Percentiles rank a stretch among this genome's conserved stretches.
phyloP scores from a whole-genome alignment of 2,888 invertebrate species.

The Lomographa bimaculata region DNA sequence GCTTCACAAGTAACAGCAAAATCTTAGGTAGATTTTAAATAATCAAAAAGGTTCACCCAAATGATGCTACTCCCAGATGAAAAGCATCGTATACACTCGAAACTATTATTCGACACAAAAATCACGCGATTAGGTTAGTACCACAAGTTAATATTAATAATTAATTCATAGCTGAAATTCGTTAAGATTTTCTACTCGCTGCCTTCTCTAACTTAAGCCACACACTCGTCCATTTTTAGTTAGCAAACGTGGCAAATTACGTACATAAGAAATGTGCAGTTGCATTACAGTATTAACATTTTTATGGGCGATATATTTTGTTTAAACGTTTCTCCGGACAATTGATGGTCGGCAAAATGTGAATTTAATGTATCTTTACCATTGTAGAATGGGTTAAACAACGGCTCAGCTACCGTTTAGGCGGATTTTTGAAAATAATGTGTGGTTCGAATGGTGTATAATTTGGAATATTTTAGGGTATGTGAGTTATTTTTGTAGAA shows the following conservation, averaged over 20 bases:
- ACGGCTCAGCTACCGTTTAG: slow-evolving; percentile 51
- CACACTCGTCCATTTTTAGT: slow-evolving; percentile 61
- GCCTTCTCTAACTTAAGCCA: slow-evolving; percentile 22
- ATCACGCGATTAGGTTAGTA: no score
- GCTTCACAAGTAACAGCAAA: no score
- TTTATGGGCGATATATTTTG: slow-evolving; percentile 77
- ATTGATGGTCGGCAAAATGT: slow-evolving; percentile 69
- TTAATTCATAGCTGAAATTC: no score
- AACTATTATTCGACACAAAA: no score
- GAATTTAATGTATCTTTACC: slow-evolving; percentile 60
- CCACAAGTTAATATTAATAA: no score
- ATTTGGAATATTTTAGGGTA: slow-evolving; percentile 7
- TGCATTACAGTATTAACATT: slow-evolving; percentile 80
- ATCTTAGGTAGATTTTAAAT: no score
- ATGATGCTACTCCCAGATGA: no score
- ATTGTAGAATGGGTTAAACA: slow-evolving; percentile 44
- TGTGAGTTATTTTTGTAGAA: no score
- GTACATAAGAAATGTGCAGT: slow-evolving; percentile 78
- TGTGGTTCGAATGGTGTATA: slow-evolving; percentile 8
- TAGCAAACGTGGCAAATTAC: slow-evolving; percentile 79
- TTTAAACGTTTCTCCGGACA: slow-evolving; percentile 58
- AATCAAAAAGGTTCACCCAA: no score
- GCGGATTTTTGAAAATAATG: slow-evolving; percentile 30
- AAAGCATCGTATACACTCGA: no score
- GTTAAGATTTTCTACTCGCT: no score